Base-by-base conservation (phyloP, 2,888 invertebrate species). In the Trilocha varians region DNA sequence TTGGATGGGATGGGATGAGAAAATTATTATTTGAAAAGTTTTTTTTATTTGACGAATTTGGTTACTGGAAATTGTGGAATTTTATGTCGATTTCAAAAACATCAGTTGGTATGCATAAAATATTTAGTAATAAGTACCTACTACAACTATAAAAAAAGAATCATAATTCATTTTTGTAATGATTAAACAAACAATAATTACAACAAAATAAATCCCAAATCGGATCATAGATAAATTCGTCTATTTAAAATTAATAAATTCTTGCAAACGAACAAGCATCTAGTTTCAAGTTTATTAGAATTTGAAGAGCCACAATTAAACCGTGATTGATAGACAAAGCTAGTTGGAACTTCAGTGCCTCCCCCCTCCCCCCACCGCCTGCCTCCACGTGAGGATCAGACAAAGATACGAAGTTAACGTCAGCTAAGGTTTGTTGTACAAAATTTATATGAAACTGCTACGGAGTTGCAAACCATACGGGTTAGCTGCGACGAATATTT, bases 381-480 rank as follows among this genome's bases (percentile, higher is more conserved):
- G 57, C 67, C 67, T 60, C 69, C 66, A 68, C 67, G 64, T 69
- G 67, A 70, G 69, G 68, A 70, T 70, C 78, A 80, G 74, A 77
- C 79, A 75, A 78, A 82, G 82, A 80, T 80, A 73, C 77, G 62
- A 74, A 82, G 77, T 79, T 78, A 73, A 77, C 76, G 74, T 76
- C 72, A 76, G 72, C 68, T 71, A 69, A 72, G 75, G 70, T 73
- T 76, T 75, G 70, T 74, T 79, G 70, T 78, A 72, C 78, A 74
- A 78, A 78, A 80, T 80, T 72, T 76, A 79, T 79, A 77, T 74
- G 65, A 78, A 79, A 80, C 75, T 71, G 70, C 69, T 66, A 61
- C 53, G 50, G 54, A 68, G 63, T 58, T 61, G 57, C 45, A 38
- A 46, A 53, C 48, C 33, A 57, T 60, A 48, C 68, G 52, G 65